A percentile compares a stretch with the other conserved stretches of the same genome.
phyloP scores from a whole-genome alignment of 2,113 vertebrate species.

The Pedetes capensis region DNA sequence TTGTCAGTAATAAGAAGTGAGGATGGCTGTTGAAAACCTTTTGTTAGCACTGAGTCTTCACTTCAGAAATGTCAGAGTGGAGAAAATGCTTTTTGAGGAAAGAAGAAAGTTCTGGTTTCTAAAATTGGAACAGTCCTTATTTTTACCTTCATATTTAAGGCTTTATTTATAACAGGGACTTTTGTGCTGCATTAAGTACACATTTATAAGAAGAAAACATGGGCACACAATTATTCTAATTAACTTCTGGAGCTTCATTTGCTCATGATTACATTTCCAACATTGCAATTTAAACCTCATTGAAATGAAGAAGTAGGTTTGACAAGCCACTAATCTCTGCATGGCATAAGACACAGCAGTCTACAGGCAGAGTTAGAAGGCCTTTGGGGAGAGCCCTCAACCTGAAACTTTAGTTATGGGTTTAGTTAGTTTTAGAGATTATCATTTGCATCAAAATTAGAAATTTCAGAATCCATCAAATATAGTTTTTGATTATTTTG shows the following conservation, averaged over 20 bases:
- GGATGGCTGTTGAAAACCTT: neutral
- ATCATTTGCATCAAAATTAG: neutral
- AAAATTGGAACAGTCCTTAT: neutral
- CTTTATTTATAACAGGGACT: neutral
- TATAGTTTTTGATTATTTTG: neutral
- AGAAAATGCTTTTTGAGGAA: neutral
- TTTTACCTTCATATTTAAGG: neutral
- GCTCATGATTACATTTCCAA: neutral
- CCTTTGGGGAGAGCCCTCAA: neutral
- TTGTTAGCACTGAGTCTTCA: neutral
- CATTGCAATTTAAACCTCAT: neutral
- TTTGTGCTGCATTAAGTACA: neutral
- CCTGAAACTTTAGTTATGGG: neutral
- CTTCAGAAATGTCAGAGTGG: neutral
- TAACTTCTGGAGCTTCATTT: slow-evolving; percentile 44
- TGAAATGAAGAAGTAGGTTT: neutral
- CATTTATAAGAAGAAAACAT: neutral
- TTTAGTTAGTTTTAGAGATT: neutral
- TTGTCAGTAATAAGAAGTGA: slow-evolving; percentile 7
- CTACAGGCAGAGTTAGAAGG: neutral
- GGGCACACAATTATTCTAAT: neutral
- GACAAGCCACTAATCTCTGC: neutral
- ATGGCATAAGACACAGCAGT: neutral
- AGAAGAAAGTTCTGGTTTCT: neutral
- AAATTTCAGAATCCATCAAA: neutral